A percentile compares a stretch with the other conserved stretches of the same genome.
phyloP scores from a whole-genome alignment of 2,113 vertebrate species.

The Tenrec ecaudatus region DNA sequence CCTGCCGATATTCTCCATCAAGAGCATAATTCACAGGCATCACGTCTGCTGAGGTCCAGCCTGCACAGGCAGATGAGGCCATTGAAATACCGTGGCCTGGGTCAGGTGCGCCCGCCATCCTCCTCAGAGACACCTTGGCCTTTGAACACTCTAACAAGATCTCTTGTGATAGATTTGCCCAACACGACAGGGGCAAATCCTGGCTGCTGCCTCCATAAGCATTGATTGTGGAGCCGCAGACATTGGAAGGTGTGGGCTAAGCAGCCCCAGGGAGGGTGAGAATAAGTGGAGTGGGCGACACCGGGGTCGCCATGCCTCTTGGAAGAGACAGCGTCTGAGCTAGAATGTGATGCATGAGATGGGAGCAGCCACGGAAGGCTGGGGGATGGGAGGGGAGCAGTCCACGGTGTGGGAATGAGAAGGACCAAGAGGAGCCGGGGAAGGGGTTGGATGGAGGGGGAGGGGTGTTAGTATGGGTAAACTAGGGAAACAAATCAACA shows the following conservation, averaged over 20 bases:
- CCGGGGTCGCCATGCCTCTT: neutral
- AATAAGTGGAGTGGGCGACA: neutral
- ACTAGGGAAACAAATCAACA: too few species aligned
- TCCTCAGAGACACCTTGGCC: neutral
- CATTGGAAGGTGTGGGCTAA: neutral
- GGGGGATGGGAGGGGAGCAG: neutral
- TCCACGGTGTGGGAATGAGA: neutral
- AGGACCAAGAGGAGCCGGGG: neutral
- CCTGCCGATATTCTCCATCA: neutral
- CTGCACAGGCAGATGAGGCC: neutral
- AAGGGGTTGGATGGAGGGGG: too few species aligned
- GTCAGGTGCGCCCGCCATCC: neutral
- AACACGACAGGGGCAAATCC: neutral
- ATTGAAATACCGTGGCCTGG: neutral
- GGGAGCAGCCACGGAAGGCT: too few species aligned
- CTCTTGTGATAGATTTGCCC: neutral
- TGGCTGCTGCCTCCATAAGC: neutral
- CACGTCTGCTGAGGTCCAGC: neutral
- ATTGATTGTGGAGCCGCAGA: neutral
- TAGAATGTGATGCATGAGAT: neutral
- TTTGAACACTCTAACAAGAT: neutral
- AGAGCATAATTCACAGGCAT: neutral
- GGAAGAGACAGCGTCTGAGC: neutral
- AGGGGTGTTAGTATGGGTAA: neutral
- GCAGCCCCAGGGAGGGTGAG: neutral